Evolutionary conservation across 2,888 invertebrate genomes (phyloP), one percentile per base, ranked within the genome.

Genomic region (Pollenia amentaria): DNA sequence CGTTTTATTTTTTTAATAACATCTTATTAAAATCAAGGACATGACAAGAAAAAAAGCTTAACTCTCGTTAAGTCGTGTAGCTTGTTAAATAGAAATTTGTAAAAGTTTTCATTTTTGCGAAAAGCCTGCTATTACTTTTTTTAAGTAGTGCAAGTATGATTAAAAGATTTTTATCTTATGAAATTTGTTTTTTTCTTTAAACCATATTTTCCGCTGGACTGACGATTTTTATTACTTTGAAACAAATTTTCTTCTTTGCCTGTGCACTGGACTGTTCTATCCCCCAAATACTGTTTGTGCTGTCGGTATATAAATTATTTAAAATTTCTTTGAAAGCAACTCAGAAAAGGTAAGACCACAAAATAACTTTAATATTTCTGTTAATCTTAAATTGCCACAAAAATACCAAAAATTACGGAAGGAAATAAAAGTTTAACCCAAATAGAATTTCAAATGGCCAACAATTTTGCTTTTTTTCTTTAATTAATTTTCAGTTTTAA

Each of bases 191-290:
- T n/a, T 29, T 29, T 29, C 29, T 29, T 53, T 48, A 38, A 73
- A 76, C 18, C 38, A 76, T 64, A 70, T 82, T 76, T 82, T 82
- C 57, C 75, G 53, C 82, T 82, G 82, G 75, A 76, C 82, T 76
- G 75, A 16, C 48, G 11, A 53, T 53, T 76, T 69, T 44, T 76
- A 82, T 82, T 69, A 76, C 44, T 69, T 81, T 73, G 14, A 73
- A 48, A 64, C 10, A 51, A 12, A 38, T 42, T 51, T 14, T 51
- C 14, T 12, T 65, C 55, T 55, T 64, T 55, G 62, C 46, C 62
- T 79, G 44, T 79, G 62, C 79, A 72, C 29, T 79, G 70, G 62
- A 12, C 29, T 64, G 64, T 40, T 44, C 42, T 64, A 7, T 29
- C n/a, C 40, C 53, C n/a, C 64, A 46, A 72, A 72, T 64, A 53